These are phyloP conservation scores for Mantis religiosa DNA, from an alignment of 2,888 invertebrate genomes.

Conservation along the genomic window DNA sequence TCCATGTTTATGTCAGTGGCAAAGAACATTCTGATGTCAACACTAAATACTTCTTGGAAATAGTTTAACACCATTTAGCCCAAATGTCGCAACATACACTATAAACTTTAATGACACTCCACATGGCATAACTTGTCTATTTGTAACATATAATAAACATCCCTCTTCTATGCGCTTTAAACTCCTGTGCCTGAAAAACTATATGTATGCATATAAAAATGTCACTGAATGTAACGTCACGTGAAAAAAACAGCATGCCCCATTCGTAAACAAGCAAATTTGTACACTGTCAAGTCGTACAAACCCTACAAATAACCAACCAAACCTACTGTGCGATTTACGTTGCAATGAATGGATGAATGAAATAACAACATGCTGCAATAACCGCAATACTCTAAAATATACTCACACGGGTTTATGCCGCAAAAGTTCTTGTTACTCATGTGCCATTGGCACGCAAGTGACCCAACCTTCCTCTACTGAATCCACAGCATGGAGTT, in stretches of 20 bases:
- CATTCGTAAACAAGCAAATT: neutral
- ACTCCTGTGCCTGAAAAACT: too few relatives aligned
- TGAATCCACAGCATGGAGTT: conserved; percentile 6
- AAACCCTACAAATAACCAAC: neutral
- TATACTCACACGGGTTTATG: neutral
- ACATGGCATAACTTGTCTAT: too few relatives aligned
- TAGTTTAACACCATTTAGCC: too few relatives aligned
- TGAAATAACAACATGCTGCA: neutral
- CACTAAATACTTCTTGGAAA: too few relatives aligned
- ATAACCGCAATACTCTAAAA: neutral
- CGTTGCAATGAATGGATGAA: neutral
- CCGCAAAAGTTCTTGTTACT: neutral
- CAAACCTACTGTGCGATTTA: neutral
- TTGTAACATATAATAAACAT: too few relatives aligned
- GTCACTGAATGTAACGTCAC: too few relatives aligned
- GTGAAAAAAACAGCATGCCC: neutral
- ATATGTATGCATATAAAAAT: too few relatives aligned
- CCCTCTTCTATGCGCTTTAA: too few relatives aligned
- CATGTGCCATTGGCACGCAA: conserved; percentile 1
- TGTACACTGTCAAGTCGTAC: neutral
- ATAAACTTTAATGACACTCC: too few relatives aligned
- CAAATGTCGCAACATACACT: too few relatives aligned
- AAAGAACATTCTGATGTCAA: too few relatives aligned
- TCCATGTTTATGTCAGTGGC: too few relatives aligned
- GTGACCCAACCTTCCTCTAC: conserved; percentile 16